phyloP scores from a whole-genome alignment of 2,113 vertebrate genomes.

The Anoura caudifer region DNA sequence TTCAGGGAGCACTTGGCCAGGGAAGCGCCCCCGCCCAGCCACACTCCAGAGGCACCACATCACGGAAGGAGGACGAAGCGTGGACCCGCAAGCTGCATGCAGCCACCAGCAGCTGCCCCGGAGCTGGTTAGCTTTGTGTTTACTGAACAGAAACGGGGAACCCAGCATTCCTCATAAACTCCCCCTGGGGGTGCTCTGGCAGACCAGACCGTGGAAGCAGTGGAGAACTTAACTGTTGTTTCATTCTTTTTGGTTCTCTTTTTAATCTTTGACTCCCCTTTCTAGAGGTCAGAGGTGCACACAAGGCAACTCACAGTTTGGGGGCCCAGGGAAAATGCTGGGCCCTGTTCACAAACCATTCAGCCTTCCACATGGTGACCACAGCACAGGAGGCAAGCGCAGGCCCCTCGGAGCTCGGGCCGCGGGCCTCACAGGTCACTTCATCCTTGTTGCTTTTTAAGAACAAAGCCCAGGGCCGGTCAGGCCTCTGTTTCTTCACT shows the following conservation, averaged over 20 bases:
- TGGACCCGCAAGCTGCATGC: neutral
- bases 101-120: neutral
- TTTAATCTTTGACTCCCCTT: neutral
- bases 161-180: neutral
- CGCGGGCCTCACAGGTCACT: neutral
- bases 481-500: neutral
- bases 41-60: neutral
- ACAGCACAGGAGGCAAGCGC: accelerated
- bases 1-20: neutral
- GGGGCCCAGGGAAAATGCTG: neutral
- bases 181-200: neutral
- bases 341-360: neutral
- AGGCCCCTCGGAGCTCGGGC: neutral
- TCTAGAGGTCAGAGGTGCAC: neutral
- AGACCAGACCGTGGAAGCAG: neutral
- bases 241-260: neutral
- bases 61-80: neutral
- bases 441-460: neutral
- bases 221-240: neutral
- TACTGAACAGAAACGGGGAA: neutral
- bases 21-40: neutral
- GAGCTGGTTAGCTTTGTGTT: neutral
- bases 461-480: neutral
- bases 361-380: neutral
- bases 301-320: neutral